Evolutionary conservation across 2,113 vertebrate genomes (phyloP), one percentile per base, ranked within the genome.

Genomic region (Mixornis gularis): DNA sequence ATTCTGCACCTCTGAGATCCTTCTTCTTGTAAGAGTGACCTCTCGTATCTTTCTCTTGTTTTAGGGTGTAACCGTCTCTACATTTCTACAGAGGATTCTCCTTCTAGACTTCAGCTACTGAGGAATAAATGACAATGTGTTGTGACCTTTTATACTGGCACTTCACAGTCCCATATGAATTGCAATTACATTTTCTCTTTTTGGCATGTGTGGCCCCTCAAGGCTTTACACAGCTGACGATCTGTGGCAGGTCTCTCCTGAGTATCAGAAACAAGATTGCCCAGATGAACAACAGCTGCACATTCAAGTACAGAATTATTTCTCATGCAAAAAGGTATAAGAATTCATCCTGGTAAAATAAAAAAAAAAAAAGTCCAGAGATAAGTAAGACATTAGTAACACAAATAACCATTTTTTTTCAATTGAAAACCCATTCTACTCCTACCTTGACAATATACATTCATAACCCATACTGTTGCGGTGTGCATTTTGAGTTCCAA

Each of bases 111-210:
- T 92, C 53, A 71, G 32, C 52, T 92, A 38, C 58, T 73, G 15
- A 79, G 40, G 24, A 88, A 79, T 79, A 79, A 79, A 94, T 85
- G 66, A 81, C 13, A 43, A 18, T 73, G 7, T 87, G 15, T 44
- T 88, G 65, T 90, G 72, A 95, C 83, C 89, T 95, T 95, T 93
- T 87, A 73, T 81, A 55, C 16, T n/a, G 85, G n/a, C 29, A 89
- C 56, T 79, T 63, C 64, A 69, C 26, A 76, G 34, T 94, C 59
- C 90, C 70, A 30, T 71, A 52, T 74, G 63, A 94, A 58, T 69
- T 85, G 41, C 44, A 91, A 80, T 92, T 81, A 49, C 49, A 63
- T 94, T 92, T 95, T 94, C 34, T 89, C 25, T 64, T 79, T 82
- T 48, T 77, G 63, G 26, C 66, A 44, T 71, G 29, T 85, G 49